These are phyloP conservation scores for Actinopyga echinites DNA, from an alignment of 53 echinoderm and acorn worm genomes.

Conservation along the genomic window DNA sequence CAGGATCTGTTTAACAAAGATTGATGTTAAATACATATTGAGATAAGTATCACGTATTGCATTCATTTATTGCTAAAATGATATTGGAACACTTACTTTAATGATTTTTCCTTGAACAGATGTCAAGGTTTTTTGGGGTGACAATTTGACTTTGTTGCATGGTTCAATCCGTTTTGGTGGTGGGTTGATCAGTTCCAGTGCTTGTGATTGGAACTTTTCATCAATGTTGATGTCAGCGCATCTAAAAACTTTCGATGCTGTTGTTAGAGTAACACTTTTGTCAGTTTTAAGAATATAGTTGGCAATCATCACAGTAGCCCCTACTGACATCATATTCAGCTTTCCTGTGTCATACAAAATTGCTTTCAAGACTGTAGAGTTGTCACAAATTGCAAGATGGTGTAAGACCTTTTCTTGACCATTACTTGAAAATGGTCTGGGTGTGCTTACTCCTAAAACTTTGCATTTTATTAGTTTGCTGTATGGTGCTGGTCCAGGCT, in stretches of 20 bases:
- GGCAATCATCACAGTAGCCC: not conserved
- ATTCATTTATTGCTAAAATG: too few relatives aligned
- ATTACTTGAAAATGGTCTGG: not conserved
- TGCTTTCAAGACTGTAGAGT: not conserved
- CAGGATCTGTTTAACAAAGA: too few relatives aligned
- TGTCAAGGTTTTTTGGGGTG: not conserved
- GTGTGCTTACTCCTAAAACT: not conserved
- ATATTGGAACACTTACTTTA: not conserved
- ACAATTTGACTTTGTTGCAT: not conserved
- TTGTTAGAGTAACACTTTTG: not conserved
- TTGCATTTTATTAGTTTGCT: not conserved
- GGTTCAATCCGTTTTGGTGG: not conserved
- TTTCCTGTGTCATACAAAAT: not conserved
- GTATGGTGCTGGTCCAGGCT: not conserved
- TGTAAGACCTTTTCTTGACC: not conserved
- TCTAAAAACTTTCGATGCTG: slow-evolving; percentile 16
- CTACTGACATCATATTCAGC: not conserved
- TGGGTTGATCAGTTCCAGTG: not conserved
- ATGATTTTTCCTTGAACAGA: not conserved
- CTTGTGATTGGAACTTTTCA: not conserved
- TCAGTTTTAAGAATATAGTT: not conserved
- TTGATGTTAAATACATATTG: too few relatives aligned
- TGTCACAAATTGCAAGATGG: slow-evolving; percentile 1
- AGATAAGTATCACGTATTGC: too few relatives aligned
- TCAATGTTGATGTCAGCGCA: not conserved